phyloP scores from a whole-genome alignment of 1,140 invertebrate genomes.

The Drosophila baimaii region DNA sequence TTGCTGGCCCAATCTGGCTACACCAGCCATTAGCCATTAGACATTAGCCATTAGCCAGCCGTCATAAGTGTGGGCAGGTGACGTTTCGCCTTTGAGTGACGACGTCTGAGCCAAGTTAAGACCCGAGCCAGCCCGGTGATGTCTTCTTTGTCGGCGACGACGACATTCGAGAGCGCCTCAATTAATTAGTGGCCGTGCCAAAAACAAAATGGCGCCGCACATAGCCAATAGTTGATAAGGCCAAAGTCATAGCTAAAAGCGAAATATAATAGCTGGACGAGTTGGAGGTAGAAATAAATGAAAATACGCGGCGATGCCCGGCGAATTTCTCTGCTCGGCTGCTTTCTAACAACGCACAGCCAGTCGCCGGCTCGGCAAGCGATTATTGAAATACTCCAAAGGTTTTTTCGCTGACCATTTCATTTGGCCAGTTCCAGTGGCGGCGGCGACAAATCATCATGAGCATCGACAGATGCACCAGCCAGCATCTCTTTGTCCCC shows the following conservation, averaged over 20 bases:
- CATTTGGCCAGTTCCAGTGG: constrained; percentile 30
- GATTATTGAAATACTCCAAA: constrained; percentile 79
- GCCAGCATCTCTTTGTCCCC: constrained; percentile 56
- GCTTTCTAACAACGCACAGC: constrained; percentile 77
- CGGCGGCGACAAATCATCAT: constrained; percentile 71
- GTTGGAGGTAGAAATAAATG: constrained; percentile 37
- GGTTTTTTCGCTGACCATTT: constrained; percentile 67
- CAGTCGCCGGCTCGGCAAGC: constrained; percentile 15
- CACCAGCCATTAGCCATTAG: constrained; percentile 15
- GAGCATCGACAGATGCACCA: constrained; percentile 42
- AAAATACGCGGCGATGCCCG: constrained; percentile 30
- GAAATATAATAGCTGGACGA: constrained; percentile 32
- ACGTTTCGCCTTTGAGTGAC: constrained; percentile 20
- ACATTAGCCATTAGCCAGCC: constrained; percentile 27
- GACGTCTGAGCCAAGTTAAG: neutral
- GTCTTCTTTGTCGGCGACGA: constrained; percentile 56
- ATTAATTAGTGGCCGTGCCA: constrained; percentile 69
- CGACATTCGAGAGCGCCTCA: constrained; percentile 44
- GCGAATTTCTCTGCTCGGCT: constrained; percentile 64
- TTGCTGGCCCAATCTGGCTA: constrained; percentile 7
- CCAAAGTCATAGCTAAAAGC: constrained; percentile 47
- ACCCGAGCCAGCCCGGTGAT: constrained; percentile 21
- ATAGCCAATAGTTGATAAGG: constrained; percentile 62
- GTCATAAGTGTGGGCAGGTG: constrained; percentile 54
- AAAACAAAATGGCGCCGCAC: constrained; percentile 58